Evolutionary conservation across 1,140 invertebrate genomes (phyloP).

Genomic region (Caenorhabditis remanei): DNA sequence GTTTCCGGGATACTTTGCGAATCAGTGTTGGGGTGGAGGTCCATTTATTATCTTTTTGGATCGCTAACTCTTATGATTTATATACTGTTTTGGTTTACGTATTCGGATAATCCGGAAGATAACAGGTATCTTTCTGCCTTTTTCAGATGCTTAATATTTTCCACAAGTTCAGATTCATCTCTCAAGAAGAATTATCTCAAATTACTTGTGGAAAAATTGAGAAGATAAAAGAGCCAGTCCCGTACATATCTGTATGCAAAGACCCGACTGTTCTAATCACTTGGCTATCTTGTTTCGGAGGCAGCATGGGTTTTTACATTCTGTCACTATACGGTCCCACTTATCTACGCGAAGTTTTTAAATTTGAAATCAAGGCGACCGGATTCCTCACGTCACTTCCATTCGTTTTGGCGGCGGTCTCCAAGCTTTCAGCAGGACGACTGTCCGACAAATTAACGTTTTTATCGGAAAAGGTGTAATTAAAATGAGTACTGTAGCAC

Average conservation of each 20-base stretch:
- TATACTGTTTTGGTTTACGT: constrained; percentile 67
- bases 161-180: constrained; percentile 18
- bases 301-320: background rate
- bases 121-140: constrained; percentile 20
- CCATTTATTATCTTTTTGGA: constrained; percentile 66
- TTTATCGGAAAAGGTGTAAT: constrained; percentile 62
- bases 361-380: constrained; percentile 68
- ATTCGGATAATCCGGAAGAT: constrained; percentile 62
- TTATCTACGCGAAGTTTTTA: constrained; percentile 71
- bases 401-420: constrained; percentile 65
- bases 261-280: background rate
- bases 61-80: constrained; percentile 64
- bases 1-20: constrained; percentile 69
- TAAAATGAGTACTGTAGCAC: background rate
- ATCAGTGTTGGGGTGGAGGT: constrained; percentile 64
- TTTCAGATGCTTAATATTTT: too few relatives aligned
- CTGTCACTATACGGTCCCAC: constrained; percentile 65
- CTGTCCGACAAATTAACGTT: constrained; percentile 68
- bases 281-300: background rate
- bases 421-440: constrained; percentile 72
- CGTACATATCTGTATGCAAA: background rate
- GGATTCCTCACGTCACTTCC: constrained; percentile 70
- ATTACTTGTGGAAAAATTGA: background rate
- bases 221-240: constrained; percentile 52
- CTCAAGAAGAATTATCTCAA: background rate